Evolutionary conservation across 2,888 invertebrate species (phyloP), one percentile per base, ranked within the genome.

Genomic region (Villa cingulata): DNA sequence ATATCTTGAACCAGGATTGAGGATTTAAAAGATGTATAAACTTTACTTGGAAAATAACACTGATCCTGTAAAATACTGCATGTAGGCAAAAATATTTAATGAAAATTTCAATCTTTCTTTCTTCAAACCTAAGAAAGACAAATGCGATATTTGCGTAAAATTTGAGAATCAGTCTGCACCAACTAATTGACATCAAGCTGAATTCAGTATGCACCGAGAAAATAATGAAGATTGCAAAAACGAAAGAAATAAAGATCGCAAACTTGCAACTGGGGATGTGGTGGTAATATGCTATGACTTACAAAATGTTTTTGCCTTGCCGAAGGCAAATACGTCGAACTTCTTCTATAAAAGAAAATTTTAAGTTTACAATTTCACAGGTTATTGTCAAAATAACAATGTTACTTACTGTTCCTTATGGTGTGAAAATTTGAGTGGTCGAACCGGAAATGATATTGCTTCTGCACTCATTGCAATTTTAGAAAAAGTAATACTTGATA

Each of bases 271-370:
- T 38, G 7, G 19, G 17, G 19, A 16, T 4, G 5, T 14, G 20
- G 38, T 27, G 10, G 39, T 50, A 17, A 17, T 50, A 6, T 45
- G 36, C 2, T 50, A 34, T 45, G 50, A 50, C 36, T 14, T 50
- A 23, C 46, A 52, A 43, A 52, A 50, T 39, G 44, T 27, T 29
- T n/a, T n/a, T n/a, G n/a, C n/a, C n/a, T n/a, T n/a, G n/a, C n/a
- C n/a, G n/a, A n/a, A n/a, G n/a, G n/a, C 41, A 17, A 17, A 51
- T 16, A 41, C 41, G 12, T 27, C 32, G 15, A 36, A 48, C 17
- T 40, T 29, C 17, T 52, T 45, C 36, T 50, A 52, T 14, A 48
- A 48, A 41, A 39, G 38, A 19, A 52, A 48, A 38, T 46, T 50
- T 36, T 20, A 17, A 14, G 9, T n/a, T 4, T 48, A 45, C 29